Evolutionary conservation across 2,888 invertebrate genomes (phyloP), one percentile per base, ranked within the genome.

Genomic region (Trichopria drosophilae): DNA sequence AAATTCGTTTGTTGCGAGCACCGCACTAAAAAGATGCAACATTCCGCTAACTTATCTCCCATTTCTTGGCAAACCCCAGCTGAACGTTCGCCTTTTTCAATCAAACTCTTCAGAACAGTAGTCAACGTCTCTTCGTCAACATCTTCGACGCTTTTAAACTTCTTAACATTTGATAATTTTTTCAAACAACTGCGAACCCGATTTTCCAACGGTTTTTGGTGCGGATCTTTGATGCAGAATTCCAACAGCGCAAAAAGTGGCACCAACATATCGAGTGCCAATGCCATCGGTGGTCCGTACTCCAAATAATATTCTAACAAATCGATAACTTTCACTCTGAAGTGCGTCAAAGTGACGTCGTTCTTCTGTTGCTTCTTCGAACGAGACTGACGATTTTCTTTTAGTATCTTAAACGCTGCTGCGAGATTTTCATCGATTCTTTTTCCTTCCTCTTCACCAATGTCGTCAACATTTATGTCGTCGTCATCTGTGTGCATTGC

Each of bases 371-470:
- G 80, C 53, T 80, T 80, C 48, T 78, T 79, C 2, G 67, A 65
- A 13, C 61, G 63, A 3, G 51, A 48, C 15, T 65, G 68, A 1
- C 72, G 66, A 59, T 65, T 74, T 37, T 73, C 72, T 4, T 68
- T 67, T 1, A 82, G 81, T 63, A 82, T 82, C 68, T 80, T 84
- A 67, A 92, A 91, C 0, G 87, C 90, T 45, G 84, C 83, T 0
- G 86, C 83, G 49, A 92, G 74, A 0, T 88, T 86, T 57, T 83
- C 81, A 63, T 92, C 86, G 1, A 88, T 72, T 66, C 82, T 81
- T 51, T 82, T 83, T 9, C 89, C 90, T 70, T 90, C 87, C 54
- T 84, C 84, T 63, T 90, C 90, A 57, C 83, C 82, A 64, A 92
- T 82, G 64, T 88, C 82, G 66, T 88, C 87, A 2, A 88, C 81